Evolutionary conservation across 2,888 invertebrate genomes (phyloP), one percentile per base, ranked within the genome.

Genomic region (Tachina fera): DNA sequence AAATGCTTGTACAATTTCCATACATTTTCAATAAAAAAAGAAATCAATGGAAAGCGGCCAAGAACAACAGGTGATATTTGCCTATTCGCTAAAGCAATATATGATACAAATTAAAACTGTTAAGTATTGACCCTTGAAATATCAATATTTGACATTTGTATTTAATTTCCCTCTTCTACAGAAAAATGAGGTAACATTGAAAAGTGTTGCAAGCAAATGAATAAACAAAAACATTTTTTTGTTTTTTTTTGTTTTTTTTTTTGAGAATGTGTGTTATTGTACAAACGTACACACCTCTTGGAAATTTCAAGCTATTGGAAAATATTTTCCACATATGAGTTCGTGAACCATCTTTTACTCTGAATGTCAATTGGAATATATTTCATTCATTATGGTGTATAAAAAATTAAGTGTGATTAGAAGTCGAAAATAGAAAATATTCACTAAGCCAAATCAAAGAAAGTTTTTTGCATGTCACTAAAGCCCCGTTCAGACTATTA

Each of bases 121-220:
- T 84, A 83, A 70, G 58, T 67, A 79, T 47, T 84, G 88, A 88
- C 88, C 88, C 88, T 87, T 88, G 43, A 87, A 88, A 87, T 84
- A 86, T 87, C 88, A 87, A 88, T 88, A 88, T 87, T 86, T 88
- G 88, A 88, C 88, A 87, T 88, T 88, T 88, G 88, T 85, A 83
- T 88, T 88, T 80, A 87, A 87, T 86, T 80, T 83, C 83, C 86
- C 19, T 67, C 51, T 78, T 79, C 53, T n/a, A 43, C 31, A 75
- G 16, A 56, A 49, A 82, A 86, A 67, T 71, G 75, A 83, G 86
- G 86, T 82, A 86, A 86, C 86, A 86, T 86, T 83, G 83, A 86
- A 82, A 84, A 70, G 68, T 47, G 16, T 51, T 71, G 51, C 31
- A 80, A 74, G 53, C n/a, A 45, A 67, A 65, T 22, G 11, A 53